phyloP scores from a whole-genome alignment of 2,113 vertebrate species.

The Phycodurus eques region DNA sequence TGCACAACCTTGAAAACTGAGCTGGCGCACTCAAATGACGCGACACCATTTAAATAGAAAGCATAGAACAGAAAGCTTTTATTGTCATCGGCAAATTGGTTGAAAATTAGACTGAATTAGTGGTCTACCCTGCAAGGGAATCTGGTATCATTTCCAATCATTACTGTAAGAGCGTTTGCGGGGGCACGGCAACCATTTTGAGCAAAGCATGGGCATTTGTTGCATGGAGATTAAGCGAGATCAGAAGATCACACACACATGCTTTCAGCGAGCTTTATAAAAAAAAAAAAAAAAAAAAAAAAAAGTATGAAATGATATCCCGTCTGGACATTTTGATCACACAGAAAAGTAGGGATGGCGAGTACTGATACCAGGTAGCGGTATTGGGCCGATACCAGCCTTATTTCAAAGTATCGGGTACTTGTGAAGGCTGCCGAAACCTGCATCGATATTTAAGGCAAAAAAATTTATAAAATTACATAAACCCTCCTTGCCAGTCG shows the following conservation, averaged over 20 bases:
- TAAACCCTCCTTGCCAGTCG: too few relatives aligned
- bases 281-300: conserved; percentile 28
- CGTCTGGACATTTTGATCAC: conserved; percentile 34
- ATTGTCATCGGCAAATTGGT: background rate
- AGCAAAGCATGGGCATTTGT: conserved; percentile 56
- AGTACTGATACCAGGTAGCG: too few relatives aligned
- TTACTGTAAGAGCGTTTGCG: conserved; percentile 27
- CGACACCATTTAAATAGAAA: background rate
- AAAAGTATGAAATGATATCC: conserved; percentile 45
- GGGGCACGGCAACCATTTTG: conserved; percentile 50
- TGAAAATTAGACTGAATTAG: conserved; percentile 9
- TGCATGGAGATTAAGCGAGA: conserved; percentile 65
- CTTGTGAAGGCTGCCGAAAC: too few relatives aligned
- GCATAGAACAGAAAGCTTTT: background rate
- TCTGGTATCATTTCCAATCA: conserved; percentile 32
- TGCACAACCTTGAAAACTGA: conserved; percentile 10
- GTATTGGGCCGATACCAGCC: too few relatives aligned
- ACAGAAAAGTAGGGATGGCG: conserved; percentile 12
- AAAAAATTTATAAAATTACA: too few relatives aligned
- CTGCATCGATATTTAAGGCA: too few relatives aligned
- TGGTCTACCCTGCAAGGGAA: conserved; percentile 20
- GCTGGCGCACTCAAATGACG: background rate
- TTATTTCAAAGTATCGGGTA: too few relatives aligned
- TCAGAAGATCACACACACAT: conserved; percentile 59
- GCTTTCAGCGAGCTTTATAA: conserved; percentile 58